Evolutionary conservation across 2,888 invertebrate species (phyloP).

Genomic region (Parnassius smintheus): DNA sequence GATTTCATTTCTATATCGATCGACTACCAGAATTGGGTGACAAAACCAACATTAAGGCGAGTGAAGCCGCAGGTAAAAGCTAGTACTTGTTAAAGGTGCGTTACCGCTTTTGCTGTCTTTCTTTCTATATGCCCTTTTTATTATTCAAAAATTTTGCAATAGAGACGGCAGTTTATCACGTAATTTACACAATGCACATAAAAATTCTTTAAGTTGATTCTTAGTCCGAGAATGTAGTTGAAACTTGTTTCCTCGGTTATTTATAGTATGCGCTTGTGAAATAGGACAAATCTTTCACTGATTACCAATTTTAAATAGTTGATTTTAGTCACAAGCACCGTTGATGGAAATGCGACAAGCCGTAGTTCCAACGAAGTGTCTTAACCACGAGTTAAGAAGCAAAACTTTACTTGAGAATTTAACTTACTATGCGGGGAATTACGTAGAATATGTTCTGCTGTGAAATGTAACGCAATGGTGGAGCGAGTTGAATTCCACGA

Average conservation of each 20-base stretch:
- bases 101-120: too few relatives aligned
- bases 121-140: too few relatives aligned
- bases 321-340: not conserved
- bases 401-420: not conserved
- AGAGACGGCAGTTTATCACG: too few relatives aligned
- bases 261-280: not conserved
- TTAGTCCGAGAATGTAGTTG: not conserved
- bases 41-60: too few relatives aligned
- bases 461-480: not conserved
- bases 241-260: not conserved
- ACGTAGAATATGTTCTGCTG: not conserved
- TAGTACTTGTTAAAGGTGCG: too few relatives aligned
- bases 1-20: too few relatives aligned
- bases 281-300: not conserved
- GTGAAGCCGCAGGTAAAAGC: too few relatives aligned
- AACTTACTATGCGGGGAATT: not conserved
- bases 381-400: not conserved
- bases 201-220: not conserved
- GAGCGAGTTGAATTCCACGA: too few relatives aligned
- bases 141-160: too few relatives aligned
- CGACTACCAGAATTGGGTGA: too few relatives aligned
- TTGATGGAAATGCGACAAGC: conserved; percentile 3
- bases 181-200: not conserved
- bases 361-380: not conserved
- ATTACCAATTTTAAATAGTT: not conserved